Base-by-base conservation (phyloP, 2,888 invertebrate species). In the Odontothrips loti region DNA sequence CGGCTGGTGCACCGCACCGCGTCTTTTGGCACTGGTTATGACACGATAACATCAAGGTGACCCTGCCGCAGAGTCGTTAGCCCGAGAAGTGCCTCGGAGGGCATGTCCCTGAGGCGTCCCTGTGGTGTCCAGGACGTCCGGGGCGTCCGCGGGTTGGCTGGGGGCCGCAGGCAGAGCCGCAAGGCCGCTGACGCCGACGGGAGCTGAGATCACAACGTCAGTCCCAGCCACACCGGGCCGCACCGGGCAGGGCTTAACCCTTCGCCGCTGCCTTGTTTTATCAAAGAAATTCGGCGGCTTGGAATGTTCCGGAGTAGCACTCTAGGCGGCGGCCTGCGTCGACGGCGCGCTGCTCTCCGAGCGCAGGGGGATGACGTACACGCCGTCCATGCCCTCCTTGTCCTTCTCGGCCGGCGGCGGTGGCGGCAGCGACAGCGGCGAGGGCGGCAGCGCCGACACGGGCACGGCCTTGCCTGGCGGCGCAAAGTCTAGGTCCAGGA, bases 401-500 rank as follows among this genome's bases (percentile, higher is more conserved):
- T 75, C 68, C 68, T 75, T 75, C 68, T 75, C 68, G 23, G 68
- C 27, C 27, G 23, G 68, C 27, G 23, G 68, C 68, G n/a, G 68
- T 27, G 23, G 68, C 23, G 23, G 12, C 23, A 27, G 68, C 68
- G 68, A 27, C 68, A 27, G 68, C 27, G 27, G 68, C 58, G 58
- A 17, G 58, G 58, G 58, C 27, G 68, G 68, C 68, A 75, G 68
- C 68, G 68, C 23, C 11, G 68, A 75, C 68, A 75, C 68, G 68
- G 68, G 23, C 68, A 75, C 68, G 23, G 68, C 68, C 68, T 75
- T 75, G 68, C 68, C 68, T 27, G 68, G 68, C 27, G 68, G 23
- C 68, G 68, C 23, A 11, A 48, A 47, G 63, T 79, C 51, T 15
- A 63, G 78, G 17, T 83, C 82, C 79, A 82, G 81, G 47, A 84